Percentiles rank a stretch among this genome's conserved stretches.
These are phyloP conservation scores for Aporophyla lueneburgensis DNA, from an alignment of 2,888 invertebrate species.

Conservation along the genomic window DNA sequence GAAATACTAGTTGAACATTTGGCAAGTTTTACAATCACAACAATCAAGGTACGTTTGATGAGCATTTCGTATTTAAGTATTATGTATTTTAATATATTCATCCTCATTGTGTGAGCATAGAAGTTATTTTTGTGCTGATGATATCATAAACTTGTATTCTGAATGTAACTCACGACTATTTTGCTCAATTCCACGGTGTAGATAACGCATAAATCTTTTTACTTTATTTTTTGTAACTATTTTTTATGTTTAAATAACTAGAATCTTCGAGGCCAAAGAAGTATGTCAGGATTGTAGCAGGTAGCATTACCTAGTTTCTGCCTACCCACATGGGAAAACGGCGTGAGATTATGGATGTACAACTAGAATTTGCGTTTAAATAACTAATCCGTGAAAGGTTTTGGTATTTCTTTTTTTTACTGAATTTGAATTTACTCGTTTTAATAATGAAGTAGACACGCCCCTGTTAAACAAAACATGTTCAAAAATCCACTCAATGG, in stretches of 20 bases:
- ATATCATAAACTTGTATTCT: slow-evolving; percentile 45
- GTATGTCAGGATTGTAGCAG: too few relatives aligned
- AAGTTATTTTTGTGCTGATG: slow-evolving; percentile 53
- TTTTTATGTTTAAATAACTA: too few relatives aligned
- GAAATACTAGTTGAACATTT: neutral
- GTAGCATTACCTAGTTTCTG: too few relatives aligned
- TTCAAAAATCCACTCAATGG: neutral
- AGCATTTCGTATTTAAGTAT: slow-evolving; percentile 22
- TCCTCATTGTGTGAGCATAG: slow-evolving; percentile 25
- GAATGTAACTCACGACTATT: slow-evolving; percentile 34
- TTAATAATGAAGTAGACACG: neutral
- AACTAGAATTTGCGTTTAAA: neutral
- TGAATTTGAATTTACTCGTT: neutral
- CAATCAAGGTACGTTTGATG: slow-evolving; percentile 16
- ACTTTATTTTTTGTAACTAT: neutral
- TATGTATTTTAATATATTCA: slow-evolving; percentile 24
- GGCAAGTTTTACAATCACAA: slow-evolving; percentile 13
- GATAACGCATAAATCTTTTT: slow-evolving; percentile 6
- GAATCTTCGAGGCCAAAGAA: too few relatives aligned
- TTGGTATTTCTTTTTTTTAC: neutral
- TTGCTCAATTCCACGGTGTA: slow-evolving; percentile 19
- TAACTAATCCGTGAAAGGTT: neutral
- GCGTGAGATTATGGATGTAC: too few relatives aligned
- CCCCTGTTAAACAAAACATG: too few relatives aligned
- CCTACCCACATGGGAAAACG: too few relatives aligned